Evolutionary conservation across 2,797 vertebrate genomes (phyloP).

Genomic region (Cossypha niveicapilla): DNA sequence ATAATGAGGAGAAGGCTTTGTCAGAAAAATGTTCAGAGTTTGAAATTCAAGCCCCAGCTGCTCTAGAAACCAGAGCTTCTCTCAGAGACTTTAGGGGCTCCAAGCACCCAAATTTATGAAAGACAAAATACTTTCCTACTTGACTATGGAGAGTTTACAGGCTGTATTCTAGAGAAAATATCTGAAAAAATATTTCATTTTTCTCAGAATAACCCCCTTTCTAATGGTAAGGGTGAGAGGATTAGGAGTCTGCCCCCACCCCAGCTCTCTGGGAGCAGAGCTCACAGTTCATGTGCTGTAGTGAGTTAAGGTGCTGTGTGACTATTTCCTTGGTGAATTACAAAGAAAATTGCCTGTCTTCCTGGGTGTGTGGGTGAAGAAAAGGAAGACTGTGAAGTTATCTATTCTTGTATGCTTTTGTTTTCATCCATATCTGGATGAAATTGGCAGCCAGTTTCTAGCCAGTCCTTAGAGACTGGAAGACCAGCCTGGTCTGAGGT

Average conservation of each 20-base stretch:
- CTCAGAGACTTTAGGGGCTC: not conserved
- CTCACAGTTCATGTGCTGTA: not conserved
- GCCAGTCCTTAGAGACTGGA: not conserved
- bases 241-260: not conserved
- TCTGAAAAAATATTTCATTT: not conserved
- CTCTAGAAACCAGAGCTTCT: not conserved
- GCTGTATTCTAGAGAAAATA: not conserved
- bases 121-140: not conserved
- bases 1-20: not conserved
- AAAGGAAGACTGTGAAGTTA: not conserved
- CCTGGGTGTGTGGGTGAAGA: not conserved
- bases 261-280: not conserved
- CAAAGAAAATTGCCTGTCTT: not conserved
- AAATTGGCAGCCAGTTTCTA: not conserved
- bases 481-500: not conserved
- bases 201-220: not conserved
- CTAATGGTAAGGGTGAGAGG: not conserved
- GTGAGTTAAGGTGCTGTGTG: accelerated
- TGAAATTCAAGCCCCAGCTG: not conserved
- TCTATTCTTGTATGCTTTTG: not conserved
- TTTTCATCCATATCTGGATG: not conserved
- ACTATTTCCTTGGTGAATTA: not conserved
- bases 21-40: not conserved
- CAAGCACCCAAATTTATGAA: not conserved
- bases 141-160: not conserved